Evolutionary conservation across 2,888 invertebrate genomes (phyloP).

Genomic region (Lasius platythorax): DNA sequence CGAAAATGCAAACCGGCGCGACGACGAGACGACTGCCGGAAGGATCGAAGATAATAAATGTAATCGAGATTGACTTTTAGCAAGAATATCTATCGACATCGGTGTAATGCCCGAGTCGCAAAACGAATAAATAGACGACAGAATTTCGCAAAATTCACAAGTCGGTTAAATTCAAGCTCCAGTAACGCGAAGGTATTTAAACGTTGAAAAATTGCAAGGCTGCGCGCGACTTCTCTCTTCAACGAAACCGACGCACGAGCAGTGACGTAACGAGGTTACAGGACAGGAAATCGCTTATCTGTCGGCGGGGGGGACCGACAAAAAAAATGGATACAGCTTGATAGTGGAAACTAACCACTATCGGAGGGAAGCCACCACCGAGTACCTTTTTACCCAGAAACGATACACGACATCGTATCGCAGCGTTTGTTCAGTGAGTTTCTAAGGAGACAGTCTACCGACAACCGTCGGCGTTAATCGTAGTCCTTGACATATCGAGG

Average conservation of each 20-base stretch:
- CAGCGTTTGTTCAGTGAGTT: conserved; percentile 34
- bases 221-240: neutral
- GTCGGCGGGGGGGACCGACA: conserved; percentile 4
- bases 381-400: neutral
- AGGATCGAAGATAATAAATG: neutral
- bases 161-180: neutral
- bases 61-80: neutral
- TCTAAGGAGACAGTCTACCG: conserved; percentile 27
- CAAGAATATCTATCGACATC: neutral
- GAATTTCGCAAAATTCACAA: neutral
- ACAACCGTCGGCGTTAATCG: conserved; percentile 31
- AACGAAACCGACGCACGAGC: neutral
- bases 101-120: neutral
- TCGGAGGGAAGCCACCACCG: neutral
- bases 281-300: conserved; percentile 50
- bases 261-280: conserved; percentile 45
- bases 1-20: conserved; percentile 2
- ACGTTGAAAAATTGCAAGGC: neutral
- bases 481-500: conserved; percentile 59
- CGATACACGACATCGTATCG: neutral
- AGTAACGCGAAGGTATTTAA: neutral
- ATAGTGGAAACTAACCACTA: neutral
- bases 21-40: neutral
- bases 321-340: conserved; percentile 22
- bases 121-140: neutral